Evolutionary conservation across 2,113 vertebrate genomes (phyloP), one percentile per base, ranked within the genome.

Genomic region (Pantherophis guttatus): DNA sequence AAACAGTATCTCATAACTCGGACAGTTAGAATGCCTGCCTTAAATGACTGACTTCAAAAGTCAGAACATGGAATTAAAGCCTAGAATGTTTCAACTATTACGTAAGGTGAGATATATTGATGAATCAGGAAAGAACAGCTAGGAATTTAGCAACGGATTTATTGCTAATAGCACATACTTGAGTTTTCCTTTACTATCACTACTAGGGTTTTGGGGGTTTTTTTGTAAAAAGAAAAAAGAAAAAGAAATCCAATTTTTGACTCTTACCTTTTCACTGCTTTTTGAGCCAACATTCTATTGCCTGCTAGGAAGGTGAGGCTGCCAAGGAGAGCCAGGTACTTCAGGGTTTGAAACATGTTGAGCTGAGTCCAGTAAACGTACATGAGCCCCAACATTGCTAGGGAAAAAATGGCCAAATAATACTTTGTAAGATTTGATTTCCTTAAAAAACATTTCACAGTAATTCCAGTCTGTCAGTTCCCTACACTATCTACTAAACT

Each of bases 331-430:
- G 99, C 99, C 97, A 99, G 97, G 97, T 99, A 99, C 97, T 99
- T 99, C 94, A 99, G 97, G 19, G 99, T 99, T 97, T 99, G 99
- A 98, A 99, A 99, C 99, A 99, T 99, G 98, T 99, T 98, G 93
- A 99, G 98, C 86, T 99, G 99, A 95, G 99, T 99, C 99, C 99
- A 99, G 97, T 99, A 99, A 91, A 99, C 97, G 39, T 99, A 99
- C 99, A 99, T 99, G 92, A 99, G 98, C 58, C 98, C 99, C 96
- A 99, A 96, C 98, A 99, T 98, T 19, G 99, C 99, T 99, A 95
- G 90, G 86, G 94, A 85, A 93, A 29, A 86, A 90, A 26, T 5
- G 90, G 0, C 58, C 8, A 13, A 48, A 70, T 95, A 33, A 95
- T 94, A 91, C 0, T 3, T 81, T 92, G 92, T 75, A 70, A 94